Evolutionary conservation across 2,113 vertebrate species (phyloP).

Genomic region (Percopsis transmontana): DNA sequence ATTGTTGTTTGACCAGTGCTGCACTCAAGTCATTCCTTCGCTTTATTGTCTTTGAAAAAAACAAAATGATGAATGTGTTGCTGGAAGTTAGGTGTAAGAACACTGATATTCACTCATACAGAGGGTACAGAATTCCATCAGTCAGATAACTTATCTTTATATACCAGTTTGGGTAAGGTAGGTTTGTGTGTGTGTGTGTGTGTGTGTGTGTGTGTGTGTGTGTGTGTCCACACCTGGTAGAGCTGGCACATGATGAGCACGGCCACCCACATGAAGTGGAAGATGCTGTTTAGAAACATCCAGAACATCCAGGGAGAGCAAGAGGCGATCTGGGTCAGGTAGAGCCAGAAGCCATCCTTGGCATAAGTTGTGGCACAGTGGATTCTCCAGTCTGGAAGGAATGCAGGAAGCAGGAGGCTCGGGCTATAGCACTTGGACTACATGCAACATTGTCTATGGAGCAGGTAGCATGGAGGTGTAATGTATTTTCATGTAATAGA

Average conservation of each 20-base stretch:
- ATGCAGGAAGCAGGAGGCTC: neutral
- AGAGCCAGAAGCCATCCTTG: constrained; percentile 97
- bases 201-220: neutral
- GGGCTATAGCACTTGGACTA: neutral
- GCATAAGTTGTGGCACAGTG: constrained; percentile 93
- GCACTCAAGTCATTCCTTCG: no score
- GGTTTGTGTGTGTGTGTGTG: neutral
- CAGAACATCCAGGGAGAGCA: constrained; percentile 99
- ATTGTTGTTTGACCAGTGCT: no score
- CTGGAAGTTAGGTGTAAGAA: no score
- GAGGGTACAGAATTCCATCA: no score
- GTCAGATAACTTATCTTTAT: no score
- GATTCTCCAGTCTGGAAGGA: constrained; percentile 89
- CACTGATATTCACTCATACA: no score
- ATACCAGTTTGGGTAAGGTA: no score
- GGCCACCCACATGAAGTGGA: constrained; percentile 99
- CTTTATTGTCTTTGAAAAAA: no score
- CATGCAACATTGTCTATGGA: neutral
- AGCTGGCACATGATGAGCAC: constrained; percentile 99
- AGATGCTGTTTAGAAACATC: constrained; percentile 99
- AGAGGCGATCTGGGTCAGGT: constrained; percentile 94
- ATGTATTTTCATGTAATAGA: no score
- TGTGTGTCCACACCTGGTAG: constrained; percentile 86
- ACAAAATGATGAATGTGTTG: no score
- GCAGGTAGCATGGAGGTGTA: no score